Base-by-base conservation (phyloP, 2,888 invertebrate genomes). In the Sericinus montela region DNA sequence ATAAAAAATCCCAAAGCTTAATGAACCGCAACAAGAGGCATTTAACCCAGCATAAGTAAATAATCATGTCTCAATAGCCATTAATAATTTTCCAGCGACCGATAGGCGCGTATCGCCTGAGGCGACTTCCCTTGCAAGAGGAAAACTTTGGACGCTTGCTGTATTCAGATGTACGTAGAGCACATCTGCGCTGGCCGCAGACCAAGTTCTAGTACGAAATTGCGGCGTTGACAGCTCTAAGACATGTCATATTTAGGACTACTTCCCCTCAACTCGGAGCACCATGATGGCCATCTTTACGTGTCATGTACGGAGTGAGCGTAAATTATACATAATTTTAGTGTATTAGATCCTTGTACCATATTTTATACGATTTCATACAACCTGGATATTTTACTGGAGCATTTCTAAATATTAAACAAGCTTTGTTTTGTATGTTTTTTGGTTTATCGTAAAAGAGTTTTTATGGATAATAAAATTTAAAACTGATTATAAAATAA, bases 211-310 rank as follows among this genome's bases (percentile, higher is more conserved):
- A 71, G 70, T 65, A 69, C 72, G 70, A 73, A 75, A 78, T 77
- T 77, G 82, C 76, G 80, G 80, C 67, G 77, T 67, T 81, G 84
- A 81, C 81, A 78, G 74, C 75, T 79, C 76, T 75, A 78, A 83
- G 83, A 85, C 83, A 82, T 81, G 83, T 86, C 85, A 84, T 83
- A 85, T 83, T 81, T 75, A 79, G 76, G 68, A 65, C 55, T 63
- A 13, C 25, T 25, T 25, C 28, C 13, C 55, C 55, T 52, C 50
- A 36, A 57, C 63, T 52, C 55, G 57, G 53, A 57, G 59, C 56
- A 57, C 55, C 66, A 63, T 71, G 65, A 67, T 65, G 78, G 81
- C 80, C 82, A 77, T 80, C 76, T 79, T 75, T 67, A 63, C 59
- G 57, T 68, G 71, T 77, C 72, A 75, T 74, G 68, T 68, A 67